Evolutionary conservation across 2,888 invertebrate species (phyloP), one percentile per base, ranked within the genome.

Genomic region (Mimas tiliae): DNA sequence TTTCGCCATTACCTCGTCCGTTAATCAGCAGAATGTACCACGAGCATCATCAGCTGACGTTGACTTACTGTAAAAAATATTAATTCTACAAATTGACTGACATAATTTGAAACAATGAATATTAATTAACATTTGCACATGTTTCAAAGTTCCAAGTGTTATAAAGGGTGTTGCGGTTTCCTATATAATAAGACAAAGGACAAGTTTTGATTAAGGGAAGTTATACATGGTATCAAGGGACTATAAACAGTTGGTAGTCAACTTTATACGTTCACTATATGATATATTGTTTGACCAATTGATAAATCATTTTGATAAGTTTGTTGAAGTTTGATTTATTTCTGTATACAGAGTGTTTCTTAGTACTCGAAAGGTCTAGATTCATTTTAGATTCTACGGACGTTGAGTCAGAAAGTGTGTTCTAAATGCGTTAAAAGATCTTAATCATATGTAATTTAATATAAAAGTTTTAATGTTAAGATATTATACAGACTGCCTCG

Each of bases 101-200:
- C 27, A 27, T 1, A 27, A 27, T 27, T 27, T 4, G 1, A 27
- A 27, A 55, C 55, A 55, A 55, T 38, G 16, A 38, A 16, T 38
- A 34, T 16, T 34, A 55, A 34, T 27, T 34, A 55, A 55, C 34
- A 55, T 55, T 55, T 55, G 34, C 55, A 55, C 16, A 55, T n/a
- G 34, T 34, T 34, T 16, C 55, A 38, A 55, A 55, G 38, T 55
- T 55, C 9, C 3, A 34, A 55, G 38, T n/a, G 38, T 34, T 38
- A n/a, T 16, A 38, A 53, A 38, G 55, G 55, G 16, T 55, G 38
- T 55, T 38, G 38, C 6, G 55, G 55, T 34, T 51, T 19, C 51
- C 21, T 55, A 38, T 55, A 55, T 55, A 34, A 55, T 55, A 55
- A 11, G 21, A 19, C 21, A 48, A n/a, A n/a, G 48, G n/a, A 48